These are phyloP conservation scores for Penelope pileata DNA, from an alignment of 2,113 vertebrate genomes.

Conservation along the genomic window DNA sequence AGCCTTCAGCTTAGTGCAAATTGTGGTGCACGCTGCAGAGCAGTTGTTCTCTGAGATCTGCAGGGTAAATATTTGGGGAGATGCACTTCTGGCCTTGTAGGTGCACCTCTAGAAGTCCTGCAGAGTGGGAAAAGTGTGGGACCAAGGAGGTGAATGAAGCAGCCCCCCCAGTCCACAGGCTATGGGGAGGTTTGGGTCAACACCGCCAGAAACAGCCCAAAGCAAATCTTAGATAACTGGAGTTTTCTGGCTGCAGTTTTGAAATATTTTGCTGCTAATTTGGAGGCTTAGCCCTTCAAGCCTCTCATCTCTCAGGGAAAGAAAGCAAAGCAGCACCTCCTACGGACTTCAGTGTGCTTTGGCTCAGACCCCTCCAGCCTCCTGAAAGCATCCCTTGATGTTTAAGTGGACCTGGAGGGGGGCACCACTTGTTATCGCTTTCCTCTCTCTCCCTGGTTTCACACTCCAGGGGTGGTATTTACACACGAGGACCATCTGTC, in stretches of 20 bases:
- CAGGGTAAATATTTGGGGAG: not conserved
- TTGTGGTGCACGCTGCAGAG: accelerated
- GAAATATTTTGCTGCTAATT: not conserved
- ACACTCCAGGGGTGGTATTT: not conserved
- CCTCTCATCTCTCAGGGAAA: not conserved
- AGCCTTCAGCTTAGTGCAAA: not conserved
- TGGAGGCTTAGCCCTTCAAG: not conserved
- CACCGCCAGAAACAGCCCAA: accelerated
- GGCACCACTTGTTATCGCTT: not conserved
- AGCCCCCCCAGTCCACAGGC: not conserved
- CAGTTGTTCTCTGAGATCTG: not conserved
- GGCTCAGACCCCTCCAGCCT: not conserved
- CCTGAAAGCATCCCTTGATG: not conserved
- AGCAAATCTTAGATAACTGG: not conserved
- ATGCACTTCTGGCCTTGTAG: not conserved
- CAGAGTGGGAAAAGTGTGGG: not conserved
- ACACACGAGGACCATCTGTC: not conserved
- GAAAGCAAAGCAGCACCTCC: not conserved
- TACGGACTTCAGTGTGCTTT: not conserved
- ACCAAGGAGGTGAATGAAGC: not conserved
- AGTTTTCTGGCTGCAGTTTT: not conserved
- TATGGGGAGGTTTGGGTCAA: not conserved
- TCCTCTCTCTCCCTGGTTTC: not conserved
- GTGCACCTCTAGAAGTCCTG: not conserved
- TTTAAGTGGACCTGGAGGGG: not conserved